phyloP scores from a whole-genome alignment of 2,888 invertebrate species.

The Parapristionchus giblindavisi region DNA sequence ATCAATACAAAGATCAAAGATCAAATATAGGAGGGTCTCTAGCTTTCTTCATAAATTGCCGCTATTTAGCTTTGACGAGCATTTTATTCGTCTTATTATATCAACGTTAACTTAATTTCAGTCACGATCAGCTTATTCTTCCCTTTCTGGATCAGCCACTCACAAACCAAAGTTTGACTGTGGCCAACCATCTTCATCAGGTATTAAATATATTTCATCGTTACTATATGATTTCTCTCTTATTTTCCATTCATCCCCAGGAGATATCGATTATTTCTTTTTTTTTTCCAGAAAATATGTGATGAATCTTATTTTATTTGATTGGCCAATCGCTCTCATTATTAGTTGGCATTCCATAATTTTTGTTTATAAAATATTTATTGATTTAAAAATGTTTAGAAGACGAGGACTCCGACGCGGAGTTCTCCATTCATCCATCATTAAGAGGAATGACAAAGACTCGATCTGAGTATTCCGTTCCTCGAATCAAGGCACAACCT shows the following conservation, averaged over 20 bases:
- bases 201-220: not conserved
- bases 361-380: not conserved
- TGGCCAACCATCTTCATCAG: not conserved
- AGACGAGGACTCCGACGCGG: conserved; percentile 33
- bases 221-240: not conserved
- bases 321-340: not conserved
- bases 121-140: conserved; percentile 33
- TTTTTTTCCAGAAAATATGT: not conserved
- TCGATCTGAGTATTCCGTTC: conserved; percentile 18
- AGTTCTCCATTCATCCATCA: conserved; percentile 29
- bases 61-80: no score
- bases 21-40: no score
- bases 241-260: not conserved
- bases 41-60: no score
- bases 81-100: no score
- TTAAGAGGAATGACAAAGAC: conserved; percentile 33
- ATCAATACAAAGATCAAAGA: no score
- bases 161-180: conserved; percentile 19
- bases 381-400: not conserved
- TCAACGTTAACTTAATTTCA: conserved; percentile 10
- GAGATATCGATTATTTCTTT: no score
- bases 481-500: conserved; percentile 28
- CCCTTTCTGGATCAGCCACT: conserved; percentile 25
- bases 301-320: not conserved
- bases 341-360: not conserved